These are phyloP conservation scores for Drosophila pandora DNA, from an alignment of 1,140 invertebrate genomes.

Conservation along the genomic window DNA sequence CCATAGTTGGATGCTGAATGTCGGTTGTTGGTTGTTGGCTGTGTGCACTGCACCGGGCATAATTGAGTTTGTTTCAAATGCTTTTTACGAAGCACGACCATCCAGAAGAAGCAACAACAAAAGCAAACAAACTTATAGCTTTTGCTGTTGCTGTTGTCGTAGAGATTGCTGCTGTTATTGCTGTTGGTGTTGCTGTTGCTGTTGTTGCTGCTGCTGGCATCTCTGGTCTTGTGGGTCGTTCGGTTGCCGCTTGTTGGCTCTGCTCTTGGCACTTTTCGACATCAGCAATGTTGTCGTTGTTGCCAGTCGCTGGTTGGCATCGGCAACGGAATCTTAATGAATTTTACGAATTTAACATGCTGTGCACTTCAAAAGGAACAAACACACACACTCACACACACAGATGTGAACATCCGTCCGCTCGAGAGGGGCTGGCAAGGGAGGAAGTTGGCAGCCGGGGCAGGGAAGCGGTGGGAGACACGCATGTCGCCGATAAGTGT, in stretches of 20 bases:
- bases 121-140: slow-evolving; percentile 53
- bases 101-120: slow-evolving; percentile 41
- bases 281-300: slow-evolving; percentile 41
- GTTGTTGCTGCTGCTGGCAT: slow-evolving; percentile 46
- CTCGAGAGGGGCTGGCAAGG: background rate
- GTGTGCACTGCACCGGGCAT: slow-evolving; percentile 75
- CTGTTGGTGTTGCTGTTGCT: slow-evolving; percentile 17
- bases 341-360: slow-evolving; percentile 82
- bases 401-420: slow-evolving; percentile 16
- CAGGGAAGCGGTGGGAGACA: slow-evolving; percentile 26
- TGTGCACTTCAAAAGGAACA: slow-evolving; percentile 81
- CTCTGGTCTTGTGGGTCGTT: slow-evolving; percentile 49
- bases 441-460: background rate
- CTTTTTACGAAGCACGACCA: slow-evolving; percentile 78
- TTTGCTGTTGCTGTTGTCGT: slow-evolving; percentile 16
- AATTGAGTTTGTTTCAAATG: slow-evolving; percentile 82
- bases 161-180: slow-evolving; percentile 13
- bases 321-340: slow-evolving; percentile 82
- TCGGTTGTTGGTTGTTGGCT: slow-evolving; percentile 38
- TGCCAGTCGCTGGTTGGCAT: slow-evolving; percentile 66
- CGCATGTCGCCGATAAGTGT: slow-evolving; percentile 80
- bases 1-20: slow-evolving; percentile 44
- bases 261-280: slow-evolving; percentile 79
- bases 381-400: slow-evolving; percentile 42
- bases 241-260: slow-evolving; percentile 52